These are phyloP conservation scores for Eustalomyia histrio DNA, from an alignment of 2,888 invertebrate species.

Conservation along the genomic window DNA sequence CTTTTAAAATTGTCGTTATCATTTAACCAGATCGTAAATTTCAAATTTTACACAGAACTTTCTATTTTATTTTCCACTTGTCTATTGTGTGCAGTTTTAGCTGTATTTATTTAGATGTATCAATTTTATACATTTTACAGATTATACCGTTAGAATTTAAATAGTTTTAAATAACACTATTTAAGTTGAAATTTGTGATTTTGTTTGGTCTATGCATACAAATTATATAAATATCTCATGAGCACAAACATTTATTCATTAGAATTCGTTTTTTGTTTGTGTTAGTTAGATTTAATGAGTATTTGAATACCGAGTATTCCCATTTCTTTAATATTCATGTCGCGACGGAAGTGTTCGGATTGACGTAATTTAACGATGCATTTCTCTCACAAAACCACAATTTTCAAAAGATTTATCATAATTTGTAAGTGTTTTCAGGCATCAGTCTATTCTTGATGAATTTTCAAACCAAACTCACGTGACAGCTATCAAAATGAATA, in stretches of 20 bases:
- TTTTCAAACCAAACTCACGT: too few species aligned
- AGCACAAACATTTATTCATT: not conserved
- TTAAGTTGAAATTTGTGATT: slow-evolving; percentile 27
- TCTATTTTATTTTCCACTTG: slow-evolving; percentile 75
- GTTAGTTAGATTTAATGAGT: not conserved
- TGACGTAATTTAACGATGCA: too few species aligned
- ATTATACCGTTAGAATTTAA: slow-evolving; percentile 68
- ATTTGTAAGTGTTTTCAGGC: too few species aligned
- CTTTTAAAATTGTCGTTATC: slow-evolving; percentile 18
- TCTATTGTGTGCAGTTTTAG: slow-evolving; percentile 47
- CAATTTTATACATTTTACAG: slow-evolving; percentile 21
- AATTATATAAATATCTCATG: not conserved
- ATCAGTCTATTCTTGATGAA: too few species aligned
- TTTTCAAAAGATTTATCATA: too few species aligned
- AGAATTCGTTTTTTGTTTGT: not conserved
- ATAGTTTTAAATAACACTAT: slow-evolving; percentile 41
- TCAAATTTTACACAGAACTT: slow-evolving; percentile 71
- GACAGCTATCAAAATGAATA: too few species aligned
- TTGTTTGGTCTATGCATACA: slow-evolving; percentile 30
- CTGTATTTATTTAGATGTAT: slow-evolving; percentile 28
- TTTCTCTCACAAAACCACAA: too few species aligned
- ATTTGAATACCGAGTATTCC: not conserved
- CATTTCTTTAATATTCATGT: too few species aligned
- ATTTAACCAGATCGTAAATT: slow-evolving; percentile 35
- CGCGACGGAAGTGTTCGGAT: too few species aligned